phyloP scores from a whole-genome alignment of 2,113 vertebrate genomes.

The Herpailurus yagouaroundi region DNA sequence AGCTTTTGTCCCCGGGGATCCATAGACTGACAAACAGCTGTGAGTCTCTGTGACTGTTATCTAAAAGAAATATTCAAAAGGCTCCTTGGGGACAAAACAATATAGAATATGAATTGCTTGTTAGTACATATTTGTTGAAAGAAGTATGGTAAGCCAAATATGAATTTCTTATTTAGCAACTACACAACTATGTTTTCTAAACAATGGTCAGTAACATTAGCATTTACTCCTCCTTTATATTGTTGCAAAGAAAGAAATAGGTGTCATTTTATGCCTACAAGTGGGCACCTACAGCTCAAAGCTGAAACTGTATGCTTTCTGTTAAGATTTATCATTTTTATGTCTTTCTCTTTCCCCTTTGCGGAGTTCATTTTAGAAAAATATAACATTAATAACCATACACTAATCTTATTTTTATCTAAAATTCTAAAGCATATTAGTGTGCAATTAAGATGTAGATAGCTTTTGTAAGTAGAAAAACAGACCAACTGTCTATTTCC shows the following conservation, averaged over 20 bases:
- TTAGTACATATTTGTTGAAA: slow-evolving; percentile 43
- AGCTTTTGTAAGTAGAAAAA: background rate
- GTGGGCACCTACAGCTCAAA: background rate
- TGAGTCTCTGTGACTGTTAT: slow-evolving; percentile 57
- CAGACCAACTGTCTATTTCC: background rate
- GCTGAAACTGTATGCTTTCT: background rate
- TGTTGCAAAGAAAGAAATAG: background rate
- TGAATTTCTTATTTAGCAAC: background rate
- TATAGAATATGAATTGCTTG: background rate
- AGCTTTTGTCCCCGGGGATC: background rate
- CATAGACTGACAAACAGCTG: slow-evolving; percentile 17
- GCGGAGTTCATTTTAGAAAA: slow-evolving; percentile 27
- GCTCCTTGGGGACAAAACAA: slow-evolving; percentile 50
- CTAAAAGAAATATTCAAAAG: slow-evolving; percentile 61
- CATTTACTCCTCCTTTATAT: slow-evolving; percentile 18
- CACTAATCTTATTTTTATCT: background rate
- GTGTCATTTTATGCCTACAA: background rate
- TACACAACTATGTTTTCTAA: background rate
- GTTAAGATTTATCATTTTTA: slow-evolving; percentile 8
- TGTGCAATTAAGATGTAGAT: background rate
- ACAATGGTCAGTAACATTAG: background rate
- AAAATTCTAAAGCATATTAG: background rate
- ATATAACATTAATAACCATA: slow-evolving; percentile 17
- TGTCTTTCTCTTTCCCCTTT: background rate
- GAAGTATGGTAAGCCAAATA: slow-evolving; percentile 19